Evolutionary conservation across 2,888 invertebrate species (phyloP), one percentile per base, ranked within the genome.

Genomic region (Standfussiana lucernea): DNA sequence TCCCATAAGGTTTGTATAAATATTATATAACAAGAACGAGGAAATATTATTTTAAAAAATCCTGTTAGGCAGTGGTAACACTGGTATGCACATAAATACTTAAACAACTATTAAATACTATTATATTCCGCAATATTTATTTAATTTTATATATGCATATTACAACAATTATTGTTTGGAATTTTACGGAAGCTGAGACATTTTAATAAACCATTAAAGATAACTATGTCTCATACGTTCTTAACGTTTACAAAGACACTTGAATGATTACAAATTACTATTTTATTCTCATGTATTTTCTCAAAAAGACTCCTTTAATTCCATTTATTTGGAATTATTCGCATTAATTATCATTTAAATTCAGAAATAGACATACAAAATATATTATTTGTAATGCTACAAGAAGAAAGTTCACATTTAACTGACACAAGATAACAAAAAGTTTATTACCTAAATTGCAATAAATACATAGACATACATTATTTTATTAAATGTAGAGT

Each of bases 291-390:
- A 28, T 50, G 28, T 64, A 40, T 50, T 72, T 67, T 42, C 32
- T 70, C 42, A 50, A 59, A 72, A 75, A 67, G 47, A 62, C 61
- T 68, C 67, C 18, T 56, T 64, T 24, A 61, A 75, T 71, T 70
- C 13, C 45, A 77, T 56, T 76, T 71, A 61, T 77, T 64, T 81
- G 40, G 77, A 77, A 75, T 80, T 72, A 75, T 77, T 80, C n/a
- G 59, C 72, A 73, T 80, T 74, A 21, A 50, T 79, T 73, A 77
- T 80, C n/a, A 74, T 84, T 81, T 73, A 50, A 62, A 66, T 76
- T 84, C 62, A 77, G 83, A 78, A 87, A 89, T 77, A 85, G 80
- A 87, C 82, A 82, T 86, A 86, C 76, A 87, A 89, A 89, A 89
- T 86, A 89, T 86, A 86, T 84, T 83, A 83, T 83, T 85, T 73